Conservation (phyloP, 2,113 vertebrate species). For the Otolemur garnettii region DNA sequence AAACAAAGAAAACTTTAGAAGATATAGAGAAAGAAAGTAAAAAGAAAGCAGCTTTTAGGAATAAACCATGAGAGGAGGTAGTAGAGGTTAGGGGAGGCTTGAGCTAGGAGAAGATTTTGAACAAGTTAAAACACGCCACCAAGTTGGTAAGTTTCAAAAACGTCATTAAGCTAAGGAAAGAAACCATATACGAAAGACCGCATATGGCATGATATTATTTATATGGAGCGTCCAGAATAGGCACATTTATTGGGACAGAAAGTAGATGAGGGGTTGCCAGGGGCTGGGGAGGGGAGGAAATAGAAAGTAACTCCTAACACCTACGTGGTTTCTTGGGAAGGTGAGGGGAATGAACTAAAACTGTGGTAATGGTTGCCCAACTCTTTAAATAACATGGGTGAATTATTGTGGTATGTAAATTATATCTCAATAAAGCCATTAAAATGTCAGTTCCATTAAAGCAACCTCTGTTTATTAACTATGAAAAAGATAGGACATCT, state of each 20-base stretch:
- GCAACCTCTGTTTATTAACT: neutral
- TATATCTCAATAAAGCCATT: slow-evolving; percentile 1
- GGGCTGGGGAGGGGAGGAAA: neutral
- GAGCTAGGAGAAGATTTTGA: neutral
- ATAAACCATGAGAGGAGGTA: neutral
- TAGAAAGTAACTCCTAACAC: neutral
- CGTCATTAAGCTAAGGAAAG: neutral
- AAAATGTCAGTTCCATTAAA: neutral
- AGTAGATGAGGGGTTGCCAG: neutral
- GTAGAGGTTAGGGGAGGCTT: fast-evolving
- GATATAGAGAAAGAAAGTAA: neutral
- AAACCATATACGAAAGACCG: neutral
- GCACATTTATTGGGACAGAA: neutral
- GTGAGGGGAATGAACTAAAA: neutral
- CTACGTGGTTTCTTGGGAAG: neutral
- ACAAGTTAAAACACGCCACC: neutral
- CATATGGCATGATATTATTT: neutral
- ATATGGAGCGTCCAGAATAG: neutral
- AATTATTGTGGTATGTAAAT: neutral
- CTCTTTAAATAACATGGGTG: neutral
- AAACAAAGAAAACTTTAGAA: neutral
- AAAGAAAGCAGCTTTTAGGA: neutral
- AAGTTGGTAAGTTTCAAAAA: neutral
- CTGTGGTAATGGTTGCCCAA: neutral
- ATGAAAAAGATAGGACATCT: neutral